These are phyloP conservation scores for Trimorus sp. DNA, from an alignment of 2,888 invertebrate species.

Conservation along the genomic window DNA sequence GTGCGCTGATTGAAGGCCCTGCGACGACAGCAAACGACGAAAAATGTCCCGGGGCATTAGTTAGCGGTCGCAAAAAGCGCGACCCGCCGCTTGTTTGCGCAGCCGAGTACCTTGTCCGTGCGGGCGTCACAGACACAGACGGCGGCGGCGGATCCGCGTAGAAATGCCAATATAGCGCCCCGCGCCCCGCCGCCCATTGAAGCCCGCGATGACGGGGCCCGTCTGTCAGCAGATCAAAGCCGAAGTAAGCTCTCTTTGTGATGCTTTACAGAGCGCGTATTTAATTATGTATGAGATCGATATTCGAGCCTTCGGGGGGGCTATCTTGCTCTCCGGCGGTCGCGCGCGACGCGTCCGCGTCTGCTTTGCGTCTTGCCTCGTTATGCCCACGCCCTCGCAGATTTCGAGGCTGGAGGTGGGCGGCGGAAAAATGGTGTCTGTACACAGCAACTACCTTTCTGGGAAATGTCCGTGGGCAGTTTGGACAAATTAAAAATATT, in stretches of 20 bases:
- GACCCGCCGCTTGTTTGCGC: slow-evolving; percentile 39
- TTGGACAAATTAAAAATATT: too few relatives aligned
- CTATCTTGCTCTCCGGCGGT: slow-evolving; percentile 48
- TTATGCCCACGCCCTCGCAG: slow-evolving; percentile 45
- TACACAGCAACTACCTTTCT: too few relatives aligned
- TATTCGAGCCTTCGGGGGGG: slow-evolving; percentile 79
- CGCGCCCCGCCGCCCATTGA: slow-evolving; percentile 73
- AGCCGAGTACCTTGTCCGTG: slow-evolving; percentile 46
- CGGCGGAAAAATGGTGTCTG: neutral
- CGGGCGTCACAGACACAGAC: slow-evolving; percentile 41
- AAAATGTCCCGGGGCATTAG: slow-evolving; percentile 56
- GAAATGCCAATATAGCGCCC: slow-evolving; percentile 74
- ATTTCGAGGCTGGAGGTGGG: neutral
- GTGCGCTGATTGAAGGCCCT: slow-evolving; percentile 35
- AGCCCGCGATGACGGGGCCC: slow-evolving; percentile 81
- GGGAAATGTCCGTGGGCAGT: too few relatives aligned
- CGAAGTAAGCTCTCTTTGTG: slow-evolving; percentile 81
- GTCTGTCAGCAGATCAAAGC: slow-evolving; percentile 81
- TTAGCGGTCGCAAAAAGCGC: slow-evolving; percentile 52
- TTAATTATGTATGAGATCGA: slow-evolving; percentile 82
- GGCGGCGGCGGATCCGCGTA: slow-evolving; percentile 52
- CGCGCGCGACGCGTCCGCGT: slow-evolving; percentile 31
- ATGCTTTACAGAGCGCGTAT: slow-evolving; percentile 80
- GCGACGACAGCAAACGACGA: slow-evolving; percentile 18
- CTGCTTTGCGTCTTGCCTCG: slow-evolving; percentile 54